Evolutionary conservation across 2,888 invertebrate species (phyloP), one percentile per base, ranked within the genome.

Genomic region (Empis stercorea): DNA sequence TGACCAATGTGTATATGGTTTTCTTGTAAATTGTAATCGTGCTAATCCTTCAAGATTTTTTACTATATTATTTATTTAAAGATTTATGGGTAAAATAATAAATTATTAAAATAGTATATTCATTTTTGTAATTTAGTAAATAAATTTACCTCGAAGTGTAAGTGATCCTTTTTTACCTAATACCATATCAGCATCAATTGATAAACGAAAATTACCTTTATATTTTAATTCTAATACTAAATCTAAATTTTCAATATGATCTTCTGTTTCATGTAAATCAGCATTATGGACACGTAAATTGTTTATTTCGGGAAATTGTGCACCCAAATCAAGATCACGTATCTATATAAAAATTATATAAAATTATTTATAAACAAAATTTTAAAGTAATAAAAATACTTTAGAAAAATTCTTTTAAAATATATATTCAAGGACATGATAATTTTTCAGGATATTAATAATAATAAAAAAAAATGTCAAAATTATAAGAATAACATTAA

Each of bases 1-100:
- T 0, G 91, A 91, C 94, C 94, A 95, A 63, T 95, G 94, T 1
- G 93, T 92, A 68, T 91, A 95, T 0, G 95, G 95, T 47, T 80
- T 79, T 38, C 91, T 77, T 2, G 88, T 84, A 60, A 95, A 88
- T 71, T 89, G 87, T n/a, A 95, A 74, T 45, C 92, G 77, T 10
- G 86, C 86, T 61, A 77, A 75, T 10, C 94, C 94, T 54, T 83
- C 81, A 30, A 95, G 73, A 59, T 83, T 83, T 66, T 87, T 87
- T 30, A 94, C 88, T 88, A 62, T 2, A 50, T n/a, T n/a, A n/a
- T n/a, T n/a, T n/a, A n/a, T n/a, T n/a, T n/a, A n/a, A n/a, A n/a
- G n/a, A n/a, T n/a, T n/a, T n/a, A n/a, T n/a, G n/a, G n/a, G n/a
- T n/a, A n/a, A n/a, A n/a, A n/a, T n/a, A n/a, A n/a, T n/a, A n/a